phyloP scores from a whole-genome alignment of 2,797 vertebrate genomes.

The Rhinatrema bivittatum region DNA sequence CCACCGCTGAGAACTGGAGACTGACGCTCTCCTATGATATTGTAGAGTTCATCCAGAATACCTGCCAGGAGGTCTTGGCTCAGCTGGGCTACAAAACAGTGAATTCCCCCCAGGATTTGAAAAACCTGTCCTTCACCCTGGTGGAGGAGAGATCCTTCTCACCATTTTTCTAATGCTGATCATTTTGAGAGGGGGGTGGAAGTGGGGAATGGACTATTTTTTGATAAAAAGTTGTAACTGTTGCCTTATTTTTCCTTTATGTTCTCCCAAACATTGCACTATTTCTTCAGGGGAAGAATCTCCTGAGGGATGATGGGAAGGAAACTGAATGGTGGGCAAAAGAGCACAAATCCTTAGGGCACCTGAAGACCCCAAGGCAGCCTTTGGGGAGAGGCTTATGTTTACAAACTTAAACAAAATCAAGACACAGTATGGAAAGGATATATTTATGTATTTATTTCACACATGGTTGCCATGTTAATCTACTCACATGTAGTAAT shows the following conservation, averaged over 20 bases:
- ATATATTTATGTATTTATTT: too few relatives aligned
- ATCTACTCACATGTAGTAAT: too few relatives aligned
- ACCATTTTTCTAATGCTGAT: slow-evolving; percentile 78
- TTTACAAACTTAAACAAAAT: too few relatives aligned
- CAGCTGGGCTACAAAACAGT: slow-evolving; percentile 84
- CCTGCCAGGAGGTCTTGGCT: slow-evolving; percentile 75
- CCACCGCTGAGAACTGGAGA: slow-evolving; percentile 86
- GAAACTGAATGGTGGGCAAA: too few relatives aligned
- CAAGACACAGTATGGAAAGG: too few relatives aligned
- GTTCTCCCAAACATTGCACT: slow-evolving; percentile 82
- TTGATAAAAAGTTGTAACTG: slow-evolving; percentile 77
- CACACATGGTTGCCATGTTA: too few relatives aligned
- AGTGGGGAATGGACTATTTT: slow-evolving; percentile 42
- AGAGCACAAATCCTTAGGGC: too few relatives aligned
- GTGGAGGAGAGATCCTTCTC: slow-evolving; percentile 83
- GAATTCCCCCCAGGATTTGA: slow-evolving; percentile 75
- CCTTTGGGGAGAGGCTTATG: too few relatives aligned
- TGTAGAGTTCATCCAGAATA: slow-evolving; percentile 81
- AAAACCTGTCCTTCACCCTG: slow-evolving; percentile 79
- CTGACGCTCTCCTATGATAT: slow-evolving; percentile 87
- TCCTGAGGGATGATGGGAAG: slow-evolving; percentile 24
- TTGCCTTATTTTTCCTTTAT: slow-evolving; percentile 72
- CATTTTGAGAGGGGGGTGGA: too few relatives aligned
- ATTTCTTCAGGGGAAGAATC: slow-evolving; percentile 51
- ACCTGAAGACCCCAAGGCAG: too few relatives aligned